These are phyloP conservation scores for Dendrocincla fuliginosa DNA, from an alignment of 2,797 vertebrate genomes.

Conservation along the genomic window DNA sequence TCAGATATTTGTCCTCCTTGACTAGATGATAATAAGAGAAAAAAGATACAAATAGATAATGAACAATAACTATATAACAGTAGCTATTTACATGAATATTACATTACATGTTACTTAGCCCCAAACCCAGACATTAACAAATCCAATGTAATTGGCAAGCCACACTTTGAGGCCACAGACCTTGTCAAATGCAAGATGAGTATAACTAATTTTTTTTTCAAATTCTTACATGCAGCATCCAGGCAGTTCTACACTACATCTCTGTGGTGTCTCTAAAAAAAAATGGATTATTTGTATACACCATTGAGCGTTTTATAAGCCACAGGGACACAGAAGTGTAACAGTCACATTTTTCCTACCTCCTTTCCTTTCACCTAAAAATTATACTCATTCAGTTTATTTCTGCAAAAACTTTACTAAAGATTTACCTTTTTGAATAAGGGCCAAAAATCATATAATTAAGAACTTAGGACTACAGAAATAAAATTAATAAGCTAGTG, in stretches of 20 bases:
- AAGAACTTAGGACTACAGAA: constrained; percentile 16
- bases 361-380: background rate
- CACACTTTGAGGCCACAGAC: background rate
- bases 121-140: background rate
- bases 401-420: background rate
- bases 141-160: background rate
- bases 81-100: background rate
- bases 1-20: background rate
- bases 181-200: background rate
- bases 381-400: background rate
- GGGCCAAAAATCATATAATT: constrained; percentile 35
- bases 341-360: background rate
- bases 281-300: background rate
- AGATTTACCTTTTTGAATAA: constrained; percentile 21
- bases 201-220: background rate
- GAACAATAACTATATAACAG: background rate
- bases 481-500: constrained; percentile 26
- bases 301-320: background rate
- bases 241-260: background rate
- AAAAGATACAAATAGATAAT: background rate
- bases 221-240: background rate
- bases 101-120: background rate
- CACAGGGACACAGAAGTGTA: background rate
- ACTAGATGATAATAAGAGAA: background rate
- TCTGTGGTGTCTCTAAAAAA: background rate